phyloP scores from a whole-genome alignment of 2,797 vertebrate species.

The Sphenodon punctatus region DNA sequence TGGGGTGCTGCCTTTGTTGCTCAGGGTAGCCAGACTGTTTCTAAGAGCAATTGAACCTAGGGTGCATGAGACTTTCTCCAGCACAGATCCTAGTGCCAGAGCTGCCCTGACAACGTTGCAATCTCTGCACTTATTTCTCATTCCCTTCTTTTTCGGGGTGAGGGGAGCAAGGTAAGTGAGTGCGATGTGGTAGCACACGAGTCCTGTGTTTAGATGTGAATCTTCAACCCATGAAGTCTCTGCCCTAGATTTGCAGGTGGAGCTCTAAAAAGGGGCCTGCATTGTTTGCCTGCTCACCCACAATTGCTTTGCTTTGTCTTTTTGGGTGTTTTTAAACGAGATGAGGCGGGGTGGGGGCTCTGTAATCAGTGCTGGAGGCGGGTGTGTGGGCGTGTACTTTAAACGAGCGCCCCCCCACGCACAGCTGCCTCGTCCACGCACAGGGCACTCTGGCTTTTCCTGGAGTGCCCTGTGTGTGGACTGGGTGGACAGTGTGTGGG shows the following conservation, averaged over 20 bases:
- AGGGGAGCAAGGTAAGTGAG: neutral
- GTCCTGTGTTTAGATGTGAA: neutral
- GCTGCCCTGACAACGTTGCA: neutral
- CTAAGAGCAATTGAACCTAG: neutral
- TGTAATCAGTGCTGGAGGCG: too few relatives aligned
- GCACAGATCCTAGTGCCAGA: neutral
- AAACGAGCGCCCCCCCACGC: too few relatives aligned
- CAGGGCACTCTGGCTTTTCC: too few relatives aligned
- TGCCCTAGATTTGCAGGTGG: neutral
- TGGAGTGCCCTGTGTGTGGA: too few relatives aligned
- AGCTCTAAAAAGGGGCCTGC: neutral
- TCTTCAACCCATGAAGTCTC: neutral
- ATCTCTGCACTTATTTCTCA: neutral
- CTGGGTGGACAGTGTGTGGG: too few relatives aligned
- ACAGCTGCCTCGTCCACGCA: too few relatives aligned
- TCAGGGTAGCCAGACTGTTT: neutral
- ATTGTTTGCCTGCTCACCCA: neutral
- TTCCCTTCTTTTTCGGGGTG: neutral
- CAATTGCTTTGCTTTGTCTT: too few relatives aligned
- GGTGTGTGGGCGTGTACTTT: too few relatives aligned
- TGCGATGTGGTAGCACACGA: neutral
- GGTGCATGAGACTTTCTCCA: neutral
- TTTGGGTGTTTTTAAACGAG: too few relatives aligned
- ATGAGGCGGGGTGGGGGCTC: too few relatives aligned
- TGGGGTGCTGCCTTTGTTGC: neutral